Conservation (phyloP, 2,797 vertebrate genomes). For the Melanotaenia nigrans region DNA sequence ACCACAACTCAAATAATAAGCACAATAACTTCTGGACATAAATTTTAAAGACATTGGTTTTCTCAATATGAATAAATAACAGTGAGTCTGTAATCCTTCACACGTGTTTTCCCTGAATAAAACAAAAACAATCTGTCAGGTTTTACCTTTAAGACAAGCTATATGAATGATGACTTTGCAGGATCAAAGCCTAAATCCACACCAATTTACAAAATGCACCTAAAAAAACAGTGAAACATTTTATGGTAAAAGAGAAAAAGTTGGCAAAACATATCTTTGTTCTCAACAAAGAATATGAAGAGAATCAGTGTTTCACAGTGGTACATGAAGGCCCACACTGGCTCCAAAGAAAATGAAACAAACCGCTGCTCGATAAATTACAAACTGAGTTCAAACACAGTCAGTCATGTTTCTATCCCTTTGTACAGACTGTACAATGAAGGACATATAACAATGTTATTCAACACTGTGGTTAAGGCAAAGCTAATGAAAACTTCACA, state of each 20-base stretch:
- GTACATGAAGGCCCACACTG: constrained; percentile 50
- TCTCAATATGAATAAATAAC: constrained; percentile 58
- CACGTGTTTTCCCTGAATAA: constrained; percentile 43
- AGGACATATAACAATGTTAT: neutral
- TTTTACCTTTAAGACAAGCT: constrained; percentile 31
- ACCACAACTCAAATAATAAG: constrained; percentile 35
- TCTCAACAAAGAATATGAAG: constrained; percentile 26
- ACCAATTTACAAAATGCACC: constrained; percentile 24
- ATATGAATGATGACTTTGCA: constrained; percentile 24
- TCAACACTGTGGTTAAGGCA: neutral
- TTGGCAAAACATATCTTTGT: constrained; percentile 29
- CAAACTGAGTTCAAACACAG: constrained; percentile 1
- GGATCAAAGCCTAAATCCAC: constrained; percentile 26
- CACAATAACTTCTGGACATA: constrained; percentile 36
- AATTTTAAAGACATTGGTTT: constrained; percentile 40
- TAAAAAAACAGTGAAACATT: constrained; percentile 31
- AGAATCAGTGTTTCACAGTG: constrained; percentile 51
- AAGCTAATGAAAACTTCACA: constrained; percentile 14
- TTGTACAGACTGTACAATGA: neutral
- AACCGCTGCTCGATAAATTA: constrained; percentile 19
- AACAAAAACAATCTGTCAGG: constrained; percentile 30
- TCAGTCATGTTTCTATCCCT: constrained; percentile 4
- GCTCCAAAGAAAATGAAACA: constrained; percentile 19
- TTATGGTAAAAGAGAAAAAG: constrained; percentile 42
- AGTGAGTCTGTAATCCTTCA: constrained; percentile 39